Conservation (phyloP, 2,797 vertebrate species). For the Cyprinella venusta region DNA sequence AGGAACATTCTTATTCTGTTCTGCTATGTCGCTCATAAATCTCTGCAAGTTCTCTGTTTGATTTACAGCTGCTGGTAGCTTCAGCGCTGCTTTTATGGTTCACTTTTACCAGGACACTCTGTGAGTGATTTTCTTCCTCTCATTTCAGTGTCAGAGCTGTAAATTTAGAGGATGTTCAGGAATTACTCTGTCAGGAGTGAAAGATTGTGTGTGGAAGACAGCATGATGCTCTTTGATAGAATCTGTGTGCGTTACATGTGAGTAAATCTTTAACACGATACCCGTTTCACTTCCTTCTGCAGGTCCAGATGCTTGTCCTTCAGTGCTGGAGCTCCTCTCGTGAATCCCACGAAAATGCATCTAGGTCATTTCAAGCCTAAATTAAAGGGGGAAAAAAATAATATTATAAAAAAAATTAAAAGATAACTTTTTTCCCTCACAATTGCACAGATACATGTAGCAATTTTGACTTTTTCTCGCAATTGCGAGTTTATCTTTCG, state of each 20-base stretch:
- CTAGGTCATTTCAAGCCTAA: not conserved
- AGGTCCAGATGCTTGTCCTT: not conserved
- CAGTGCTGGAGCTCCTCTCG: not conserved
- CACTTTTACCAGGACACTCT: not conserved
- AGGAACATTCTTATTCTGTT: not conserved
- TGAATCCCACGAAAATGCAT: not conserved
- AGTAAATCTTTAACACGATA: conserved; percentile 32
- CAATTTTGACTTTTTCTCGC: too few relatives aligned
- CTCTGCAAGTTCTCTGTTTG: not conserved
- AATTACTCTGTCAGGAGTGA: conserved; percentile 8
- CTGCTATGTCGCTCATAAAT: not conserved
- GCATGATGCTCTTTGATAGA: not conserved
- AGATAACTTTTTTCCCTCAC: too few relatives aligned
- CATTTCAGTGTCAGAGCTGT: not conserved
- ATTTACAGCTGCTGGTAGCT: not conserved
- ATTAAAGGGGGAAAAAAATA: too few relatives aligned
- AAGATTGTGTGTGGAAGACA: conserved; percentile 19
- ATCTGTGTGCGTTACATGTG: not conserved
- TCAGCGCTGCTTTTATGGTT: not conserved
- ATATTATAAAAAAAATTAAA: too few relatives aligned
- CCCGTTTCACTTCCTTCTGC: conserved; percentile 1
- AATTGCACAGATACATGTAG: too few relatives aligned
- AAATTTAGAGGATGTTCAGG: conserved; percentile 6
- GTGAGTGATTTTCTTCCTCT: conserved; percentile 11
- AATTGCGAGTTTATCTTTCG: too few relatives aligned